Evolutionary conservation across 2,113 vertebrate genomes (phyloP).

Genomic region (Cinclus mexicanus): DNA sequence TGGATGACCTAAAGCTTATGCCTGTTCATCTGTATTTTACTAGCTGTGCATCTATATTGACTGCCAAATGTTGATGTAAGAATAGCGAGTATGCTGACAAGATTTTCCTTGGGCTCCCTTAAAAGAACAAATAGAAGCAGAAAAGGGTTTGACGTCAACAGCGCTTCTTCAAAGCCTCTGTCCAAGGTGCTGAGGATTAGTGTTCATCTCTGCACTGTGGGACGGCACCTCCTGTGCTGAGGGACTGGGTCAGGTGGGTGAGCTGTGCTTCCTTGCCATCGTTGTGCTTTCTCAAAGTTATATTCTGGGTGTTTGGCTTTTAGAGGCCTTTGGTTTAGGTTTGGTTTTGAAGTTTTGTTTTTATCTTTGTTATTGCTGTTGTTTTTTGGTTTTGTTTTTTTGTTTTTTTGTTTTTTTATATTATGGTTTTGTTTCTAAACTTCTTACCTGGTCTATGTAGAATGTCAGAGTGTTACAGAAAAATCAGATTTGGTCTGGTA

Average conservation of each 20-base stretch:
- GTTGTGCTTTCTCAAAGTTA: neutral
- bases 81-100: neutral
- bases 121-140: no score
- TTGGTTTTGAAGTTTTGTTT: neutral
- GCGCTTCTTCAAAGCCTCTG: neutral
- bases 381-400: neutral
- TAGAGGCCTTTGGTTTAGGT: neutral
- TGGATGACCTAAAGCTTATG: neutral
- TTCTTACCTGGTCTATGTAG: neutral
- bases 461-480: neutral
- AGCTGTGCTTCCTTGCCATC: neutral
- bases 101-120: neutral
- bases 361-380: neutral
- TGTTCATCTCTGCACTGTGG: rapidly evolving
- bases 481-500: neutral
- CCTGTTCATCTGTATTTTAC: neutral
- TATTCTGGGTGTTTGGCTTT: neutral
- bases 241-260: rapidly evolving
- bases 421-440: neutral
- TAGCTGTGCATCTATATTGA: neutral
- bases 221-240: rapidly evolving
- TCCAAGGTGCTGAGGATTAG: constrained; percentile 33
- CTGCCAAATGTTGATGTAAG: neutral
- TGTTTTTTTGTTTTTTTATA: no score
- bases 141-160: rapidly evolving